phyloP scores from a whole-genome alignment of 64 coral and sea anemone species.

The Anthopleura sola region DNA sequence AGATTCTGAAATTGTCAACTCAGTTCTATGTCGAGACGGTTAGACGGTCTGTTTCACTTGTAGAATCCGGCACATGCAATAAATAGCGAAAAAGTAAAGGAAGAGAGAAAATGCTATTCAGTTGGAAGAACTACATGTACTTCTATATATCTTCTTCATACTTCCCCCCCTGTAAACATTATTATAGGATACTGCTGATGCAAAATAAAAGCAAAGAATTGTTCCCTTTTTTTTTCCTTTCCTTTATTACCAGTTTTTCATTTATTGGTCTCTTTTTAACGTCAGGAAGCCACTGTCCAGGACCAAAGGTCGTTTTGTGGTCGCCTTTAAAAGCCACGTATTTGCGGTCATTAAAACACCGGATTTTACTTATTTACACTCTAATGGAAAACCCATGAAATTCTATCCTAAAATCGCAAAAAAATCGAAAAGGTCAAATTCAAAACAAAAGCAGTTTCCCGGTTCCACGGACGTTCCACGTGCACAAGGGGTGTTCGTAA shows the following conservation, averaged over 20 bases:
- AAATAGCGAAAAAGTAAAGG: too few relatives aligned
- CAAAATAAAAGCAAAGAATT: too few relatives aligned
- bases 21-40: not conserved
- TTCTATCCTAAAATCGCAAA: not conserved
- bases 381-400: conserved; percentile 1
- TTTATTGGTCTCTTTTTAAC: not conserved
- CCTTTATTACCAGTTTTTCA: not conserved
- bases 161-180: too few relatives aligned
- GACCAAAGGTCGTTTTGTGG: not conserved
- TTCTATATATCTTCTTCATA: too few relatives aligned
- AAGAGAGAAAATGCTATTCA: too few relatives aligned
- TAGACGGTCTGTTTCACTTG: too few relatives aligned
- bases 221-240: too few relatives aligned
- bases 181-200: too few relatives aligned
- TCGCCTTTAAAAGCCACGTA: not conserved
- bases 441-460: not conserved
- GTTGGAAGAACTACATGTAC: too few relatives aligned
- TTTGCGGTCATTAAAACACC: not conserved
- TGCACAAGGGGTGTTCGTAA: not conserved
- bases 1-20: too few relatives aligned
- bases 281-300: not conserved
- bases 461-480: not conserved
- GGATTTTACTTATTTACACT: conserved; percentile 13
- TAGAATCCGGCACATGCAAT: too few relatives aligned
- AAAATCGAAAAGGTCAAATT: not conserved